Percentiles rank a stretch among this genome's conserved stretches.
These are phyloP conservation scores for Cheilosia urbana DNA, from an alignment of 2,888 invertebrate genomes.

Conservation along the genomic window DNA sequence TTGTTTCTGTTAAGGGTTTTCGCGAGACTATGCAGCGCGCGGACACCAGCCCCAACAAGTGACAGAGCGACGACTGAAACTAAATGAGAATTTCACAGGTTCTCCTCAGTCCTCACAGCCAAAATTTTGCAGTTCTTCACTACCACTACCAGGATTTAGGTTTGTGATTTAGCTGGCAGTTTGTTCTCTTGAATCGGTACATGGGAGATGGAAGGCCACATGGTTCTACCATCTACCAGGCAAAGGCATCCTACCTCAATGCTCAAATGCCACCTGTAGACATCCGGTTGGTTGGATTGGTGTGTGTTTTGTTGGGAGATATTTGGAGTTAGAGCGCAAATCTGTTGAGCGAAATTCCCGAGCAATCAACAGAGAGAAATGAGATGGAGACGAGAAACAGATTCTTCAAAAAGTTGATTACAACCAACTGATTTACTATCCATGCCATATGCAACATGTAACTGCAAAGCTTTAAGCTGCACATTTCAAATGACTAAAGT, in stretches of 20 bases:
- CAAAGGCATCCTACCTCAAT: slow-evolving; percentile 23
- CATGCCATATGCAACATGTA: slow-evolving; percentile 58
- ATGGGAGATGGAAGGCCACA: slow-evolving; percentile 29
- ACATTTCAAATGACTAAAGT: neutral
- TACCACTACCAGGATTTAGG: neutral
- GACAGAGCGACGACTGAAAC: slow-evolving; percentile 54
- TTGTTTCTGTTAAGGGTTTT: slow-evolving; percentile 5
- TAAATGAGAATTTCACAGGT: slow-evolving; percentile 39
- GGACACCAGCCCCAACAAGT: slow-evolving; percentile 41
- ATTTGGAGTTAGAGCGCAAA: slow-evolving; percentile 44
- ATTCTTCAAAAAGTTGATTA: neutral
- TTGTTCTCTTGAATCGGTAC: slow-evolving; percentile 22
- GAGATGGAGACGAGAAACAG: slow-evolving; percentile 4
- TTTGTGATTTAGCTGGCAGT: neutral
- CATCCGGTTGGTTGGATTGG: slow-evolving; percentile 33
- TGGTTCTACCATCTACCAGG: neutral
- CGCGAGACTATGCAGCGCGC: slow-evolving; percentile 11
- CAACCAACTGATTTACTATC: neutral
- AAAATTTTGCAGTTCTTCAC: neutral
- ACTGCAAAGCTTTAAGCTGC: slow-evolving; percentile 6
- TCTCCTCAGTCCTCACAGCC: slow-evolving; percentile 42
- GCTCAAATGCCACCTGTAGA: slow-evolving; percentile 71
- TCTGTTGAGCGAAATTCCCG: slow-evolving; percentile 31
- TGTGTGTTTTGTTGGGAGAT: neutral
- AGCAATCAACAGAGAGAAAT: slow-evolving; percentile 42